Conservation (phyloP, 2,113 vertebrate species). For the Brachionichthys hirsutus region DNA sequence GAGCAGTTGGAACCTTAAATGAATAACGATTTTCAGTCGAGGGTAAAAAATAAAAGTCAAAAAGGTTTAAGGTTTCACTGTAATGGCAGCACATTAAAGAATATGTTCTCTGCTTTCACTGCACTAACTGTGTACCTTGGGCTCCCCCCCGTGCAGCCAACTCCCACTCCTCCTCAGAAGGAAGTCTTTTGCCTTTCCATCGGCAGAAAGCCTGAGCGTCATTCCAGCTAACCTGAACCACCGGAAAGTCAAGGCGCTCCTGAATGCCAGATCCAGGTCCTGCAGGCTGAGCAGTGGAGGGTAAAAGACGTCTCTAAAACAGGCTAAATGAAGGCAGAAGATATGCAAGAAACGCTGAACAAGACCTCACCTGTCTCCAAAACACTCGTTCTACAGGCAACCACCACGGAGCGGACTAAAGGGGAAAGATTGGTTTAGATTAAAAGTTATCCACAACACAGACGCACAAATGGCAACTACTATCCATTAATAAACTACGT, state of each 20-base stretch:
- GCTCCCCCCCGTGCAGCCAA: conserved; percentile 90
- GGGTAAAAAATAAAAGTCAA: not conserved
- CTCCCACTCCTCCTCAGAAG: conserved; percentile 92
- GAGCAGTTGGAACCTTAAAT: too few relatives aligned
- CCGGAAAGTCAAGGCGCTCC: conserved; percentile 83
- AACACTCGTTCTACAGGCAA: conserved; percentile 87
- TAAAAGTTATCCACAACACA: not conserved
- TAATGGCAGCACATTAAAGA: not conserved
- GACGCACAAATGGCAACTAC: not conserved
- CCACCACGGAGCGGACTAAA: conserved; percentile 94
- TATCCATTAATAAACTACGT: not conserved
- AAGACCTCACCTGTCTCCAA: conserved; percentile 88
- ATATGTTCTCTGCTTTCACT: too few relatives aligned
- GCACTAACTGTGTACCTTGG: conserved; percentile 72
- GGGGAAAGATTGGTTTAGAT: conserved; percentile 18
- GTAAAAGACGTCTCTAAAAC: not conserved
- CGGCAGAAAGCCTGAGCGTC: conserved; percentile 87
- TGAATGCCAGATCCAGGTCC: conserved; percentile 90
- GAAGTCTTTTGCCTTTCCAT: conserved; percentile 87
- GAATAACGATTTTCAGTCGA: too few relatives aligned
- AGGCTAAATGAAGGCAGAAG: not conserved
- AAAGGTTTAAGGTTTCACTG: not conserved
- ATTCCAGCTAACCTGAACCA: conserved; percentile 96
- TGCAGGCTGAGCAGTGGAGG: conserved; percentile 77
- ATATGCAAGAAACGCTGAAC: not conserved